Percentiles rank a stretch among this genome's conserved stretches.
Conservation (phyloP, 2,113 vertebrate genomes). For the Oncorhynchus nerka region DNA sequence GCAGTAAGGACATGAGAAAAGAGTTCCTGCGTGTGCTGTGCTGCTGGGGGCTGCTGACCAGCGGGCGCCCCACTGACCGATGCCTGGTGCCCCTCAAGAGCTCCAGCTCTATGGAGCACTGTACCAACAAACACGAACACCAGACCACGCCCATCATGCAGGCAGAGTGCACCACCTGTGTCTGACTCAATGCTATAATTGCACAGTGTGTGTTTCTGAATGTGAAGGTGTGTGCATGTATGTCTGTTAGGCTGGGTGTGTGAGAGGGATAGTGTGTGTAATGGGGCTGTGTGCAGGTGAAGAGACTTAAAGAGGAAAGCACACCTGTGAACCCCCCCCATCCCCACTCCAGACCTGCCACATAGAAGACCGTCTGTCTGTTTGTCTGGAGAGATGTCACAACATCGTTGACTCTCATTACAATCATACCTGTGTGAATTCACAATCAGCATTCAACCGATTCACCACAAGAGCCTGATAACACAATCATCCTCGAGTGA, state of each 20-base stretch:
- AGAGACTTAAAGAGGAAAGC: conserved; percentile 16
- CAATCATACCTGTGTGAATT: conserved; percentile 46
- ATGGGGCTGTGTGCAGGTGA: conserved; percentile 13
- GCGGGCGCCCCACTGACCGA: conserved; percentile 69
- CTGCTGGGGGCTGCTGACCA: conserved; percentile 75
- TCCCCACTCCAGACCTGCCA: neutral
- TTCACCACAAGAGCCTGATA: conserved; percentile 30
- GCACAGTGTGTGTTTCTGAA: neutral
- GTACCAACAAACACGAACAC: conserved; percentile 77
- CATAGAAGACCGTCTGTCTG: neutral
- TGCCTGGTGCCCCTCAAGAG: conserved; percentile 83
- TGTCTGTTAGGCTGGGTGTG: neutral
- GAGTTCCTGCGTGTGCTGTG: conserved; percentile 88
- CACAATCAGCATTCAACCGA: conserved; percentile 38
- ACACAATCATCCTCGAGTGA: conserved; percentile 22
- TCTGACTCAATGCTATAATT: conserved; percentile 64
- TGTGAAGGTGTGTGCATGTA: neutral
- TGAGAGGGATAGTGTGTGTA: neutral
- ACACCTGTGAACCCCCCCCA: conserved; percentile 16
- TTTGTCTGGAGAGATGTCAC: conserved; percentile 18
- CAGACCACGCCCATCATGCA: conserved; percentile 80
- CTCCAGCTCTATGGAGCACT: conserved; percentile 87
- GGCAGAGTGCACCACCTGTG: conserved; percentile 82
- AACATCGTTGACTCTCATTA: conserved; percentile 21
- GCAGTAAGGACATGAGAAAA: conserved; percentile 92